Conservation (phyloP, 2,113 vertebrate species). For the Petroica traversi region DNA sequence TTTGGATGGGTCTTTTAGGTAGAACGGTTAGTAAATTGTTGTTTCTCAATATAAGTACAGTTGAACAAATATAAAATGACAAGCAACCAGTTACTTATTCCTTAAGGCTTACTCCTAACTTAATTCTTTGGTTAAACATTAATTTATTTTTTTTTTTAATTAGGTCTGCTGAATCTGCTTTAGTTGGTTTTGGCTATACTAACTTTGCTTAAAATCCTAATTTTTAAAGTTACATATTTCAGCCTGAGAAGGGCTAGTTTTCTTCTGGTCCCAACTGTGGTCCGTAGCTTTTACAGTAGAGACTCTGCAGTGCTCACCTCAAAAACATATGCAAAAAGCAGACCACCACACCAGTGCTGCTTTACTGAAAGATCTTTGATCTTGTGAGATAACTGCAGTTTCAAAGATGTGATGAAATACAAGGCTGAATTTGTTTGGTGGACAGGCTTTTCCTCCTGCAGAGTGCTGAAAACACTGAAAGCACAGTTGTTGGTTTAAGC, state of each 20-base stretch:
- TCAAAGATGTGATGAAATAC: not conserved
- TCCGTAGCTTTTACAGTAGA: not conserved
- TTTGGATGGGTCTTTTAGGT: too few relatives aligned
- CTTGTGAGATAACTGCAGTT: not conserved
- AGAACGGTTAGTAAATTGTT: too few relatives aligned
- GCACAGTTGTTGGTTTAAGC: not conserved
- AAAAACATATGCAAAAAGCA: not conserved
- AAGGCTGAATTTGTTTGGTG: not conserved
- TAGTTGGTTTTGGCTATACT: too few relatives aligned
- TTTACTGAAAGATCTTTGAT: not conserved
- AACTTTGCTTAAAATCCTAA: too few relatives aligned
- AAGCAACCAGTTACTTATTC: too few relatives aligned
- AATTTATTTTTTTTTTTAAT: too few relatives aligned
- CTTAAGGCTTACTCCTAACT: too few relatives aligned
- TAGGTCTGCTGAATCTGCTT: too few relatives aligned
- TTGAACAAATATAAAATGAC: too few relatives aligned
- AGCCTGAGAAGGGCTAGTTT: not conserved
- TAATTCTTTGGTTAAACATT: too few relatives aligned
- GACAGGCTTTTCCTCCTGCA: not conserved
- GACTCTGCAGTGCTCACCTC: not conserved
- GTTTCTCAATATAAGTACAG: too few relatives aligned
- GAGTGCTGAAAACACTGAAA: not conserved
- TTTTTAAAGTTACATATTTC: too few relatives aligned
- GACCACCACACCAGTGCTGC: not conserved
- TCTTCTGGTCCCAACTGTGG: not conserved